phyloP scores from a whole-genome alignment of 1,140 invertebrate genomes.

The Drosophila funebris region DNA sequence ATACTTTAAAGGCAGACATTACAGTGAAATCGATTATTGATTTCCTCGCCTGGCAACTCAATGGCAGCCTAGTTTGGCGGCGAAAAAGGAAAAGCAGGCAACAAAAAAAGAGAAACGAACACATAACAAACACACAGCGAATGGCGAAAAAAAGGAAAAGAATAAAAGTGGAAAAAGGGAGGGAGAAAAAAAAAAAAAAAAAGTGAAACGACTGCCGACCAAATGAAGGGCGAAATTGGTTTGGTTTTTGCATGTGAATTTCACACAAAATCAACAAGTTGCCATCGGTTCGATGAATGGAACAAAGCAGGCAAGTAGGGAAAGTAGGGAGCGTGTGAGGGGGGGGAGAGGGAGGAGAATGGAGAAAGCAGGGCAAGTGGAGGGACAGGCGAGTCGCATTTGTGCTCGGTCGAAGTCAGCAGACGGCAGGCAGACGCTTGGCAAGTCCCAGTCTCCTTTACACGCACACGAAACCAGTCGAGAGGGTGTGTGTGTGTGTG shows the following conservation, averaged over 20 bases:
- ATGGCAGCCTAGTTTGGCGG: conserved; percentile 45
- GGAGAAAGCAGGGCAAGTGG: not conserved
- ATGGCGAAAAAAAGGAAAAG: not conserved
- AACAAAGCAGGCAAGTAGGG: conserved; percentile 5
- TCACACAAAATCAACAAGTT: conserved; percentile 54
- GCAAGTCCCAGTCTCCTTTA: conserved; percentile 19
- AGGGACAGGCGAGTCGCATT: conserved; percentile 20
- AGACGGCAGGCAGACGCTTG: conserved; percentile 51
- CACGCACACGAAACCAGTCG: conserved; percentile 36
- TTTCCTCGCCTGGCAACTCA: conserved; percentile 22
- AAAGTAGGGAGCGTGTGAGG: not conserved
- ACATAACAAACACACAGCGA: conserved; percentile 37
- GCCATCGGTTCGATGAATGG: conserved; percentile 57
- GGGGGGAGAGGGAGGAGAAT: not conserved
- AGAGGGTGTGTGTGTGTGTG: conserved; percentile 21
- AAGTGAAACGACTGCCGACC: conserved; percentile 18
- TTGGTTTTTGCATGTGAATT: conserved; percentile 57
- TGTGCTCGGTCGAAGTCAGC: conserved; percentile 34
- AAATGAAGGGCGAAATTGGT: conserved; percentile 57
- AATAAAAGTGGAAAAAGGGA: not conserved
- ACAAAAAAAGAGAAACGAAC: conserved; percentile 8
- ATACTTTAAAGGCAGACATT: conserved; percentile 42
- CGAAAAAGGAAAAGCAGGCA: conserved; percentile 24
- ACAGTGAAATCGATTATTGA: conserved; percentile 49
- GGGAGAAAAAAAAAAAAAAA: not conserved